Percentiles rank a stretch among this genome's conserved stretches.
phyloP scores from a whole-genome alignment of 1,140 invertebrate genomes.

The Triops cancriformis region DNA sequence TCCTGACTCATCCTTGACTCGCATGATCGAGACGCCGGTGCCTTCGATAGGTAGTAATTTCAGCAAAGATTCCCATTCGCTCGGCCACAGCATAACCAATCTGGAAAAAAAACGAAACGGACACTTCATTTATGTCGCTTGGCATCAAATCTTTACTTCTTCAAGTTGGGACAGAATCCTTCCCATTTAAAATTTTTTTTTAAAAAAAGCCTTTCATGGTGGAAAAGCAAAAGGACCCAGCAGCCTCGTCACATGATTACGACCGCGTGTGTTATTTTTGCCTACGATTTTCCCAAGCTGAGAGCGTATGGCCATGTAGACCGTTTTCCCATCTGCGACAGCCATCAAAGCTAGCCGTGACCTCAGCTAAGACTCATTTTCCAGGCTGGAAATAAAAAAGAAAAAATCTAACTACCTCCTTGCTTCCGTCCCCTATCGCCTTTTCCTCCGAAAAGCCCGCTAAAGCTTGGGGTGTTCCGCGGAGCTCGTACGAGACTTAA shows the following conservation, averaged over 20 bases:
- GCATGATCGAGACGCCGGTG: not conserved
- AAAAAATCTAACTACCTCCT: slow-evolving; percentile 7
- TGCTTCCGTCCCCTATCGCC: not conserved
- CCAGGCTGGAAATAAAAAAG: not conserved
- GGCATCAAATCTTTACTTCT: not conserved
- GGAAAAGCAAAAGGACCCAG: not conserved
- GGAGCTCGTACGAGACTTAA: not conserved
- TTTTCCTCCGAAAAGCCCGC: not conserved
- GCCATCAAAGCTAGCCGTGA: slow-evolving; percentile 12
- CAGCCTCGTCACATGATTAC: not conserved
- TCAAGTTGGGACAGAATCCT: not conserved
- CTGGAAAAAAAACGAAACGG: not conserved
- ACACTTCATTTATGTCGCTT: not conserved
- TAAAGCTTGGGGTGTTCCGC: not conserved
- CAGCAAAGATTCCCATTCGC: not conserved
- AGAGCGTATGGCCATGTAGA: not conserved
- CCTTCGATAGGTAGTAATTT: not conserved
- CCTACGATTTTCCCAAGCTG: slow-evolving; percentile 1
- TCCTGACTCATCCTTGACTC: not conserved
- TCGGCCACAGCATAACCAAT: not conserved
- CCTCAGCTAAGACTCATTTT: slow-evolving; percentile 8
- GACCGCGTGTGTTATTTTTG: not conserved
- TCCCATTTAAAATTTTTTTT: not conserved
- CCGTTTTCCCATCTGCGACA: slow-evolving; percentile 12
- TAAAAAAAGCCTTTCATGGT: not conserved